Evolutionary conservation across 2,797 vertebrate species (phyloP).

Genomic region (Takifugu rubripes): DNA sequence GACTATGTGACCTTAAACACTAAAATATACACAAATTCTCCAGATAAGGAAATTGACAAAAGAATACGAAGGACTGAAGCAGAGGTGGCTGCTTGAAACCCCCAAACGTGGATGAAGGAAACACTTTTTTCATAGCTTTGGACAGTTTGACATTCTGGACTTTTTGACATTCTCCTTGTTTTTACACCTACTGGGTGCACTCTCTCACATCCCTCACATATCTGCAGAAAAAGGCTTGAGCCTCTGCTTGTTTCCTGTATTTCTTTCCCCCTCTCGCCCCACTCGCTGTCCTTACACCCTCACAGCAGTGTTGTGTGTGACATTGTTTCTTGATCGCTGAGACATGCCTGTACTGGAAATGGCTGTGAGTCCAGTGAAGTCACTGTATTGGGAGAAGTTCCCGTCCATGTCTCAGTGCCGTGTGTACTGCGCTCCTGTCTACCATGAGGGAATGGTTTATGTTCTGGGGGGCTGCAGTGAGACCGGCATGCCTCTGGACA

Average conservation of each 20-base stretch:
- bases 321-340: slow-evolving; percentile 55
- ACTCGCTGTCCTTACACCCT: not conserved
- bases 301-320: slow-evolving; percentile 51
- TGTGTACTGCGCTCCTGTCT: slow-evolving; percentile 88
- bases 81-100: slow-evolving; percentile 44
- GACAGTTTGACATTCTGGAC: slow-evolving; percentile 49
- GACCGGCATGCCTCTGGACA: slow-evolving; percentile 83
- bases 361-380: slow-evolving; percentile 81
- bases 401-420: slow-evolving; percentile 88
- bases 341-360: slow-evolving; percentile 83
- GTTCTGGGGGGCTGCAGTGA: slow-evolving; percentile 92
- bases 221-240: too few species aligned
- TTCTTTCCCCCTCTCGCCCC: slow-evolving; percentile 1
- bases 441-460: slow-evolving; percentile 85
- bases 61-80: slow-evolving; percentile 14
- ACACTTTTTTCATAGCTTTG: slow-evolving; percentile 49
- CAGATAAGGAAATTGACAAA: not conserved
- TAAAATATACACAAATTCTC: too few species aligned
- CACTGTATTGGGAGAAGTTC: slow-evolving; percentile 88
- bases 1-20: too few species aligned
- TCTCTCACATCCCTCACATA: too few species aligned
- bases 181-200: too few species aligned
- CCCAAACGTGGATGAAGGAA: slow-evolving; percentile 63
- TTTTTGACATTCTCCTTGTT: too few species aligned
- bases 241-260: slow-evolving; percentile 6